Percentiles rank a stretch among this genome's conserved stretches.
phyloP scores from a whole-genome alignment of 2,113 vertebrate species.

The Silurus glanis region DNA sequence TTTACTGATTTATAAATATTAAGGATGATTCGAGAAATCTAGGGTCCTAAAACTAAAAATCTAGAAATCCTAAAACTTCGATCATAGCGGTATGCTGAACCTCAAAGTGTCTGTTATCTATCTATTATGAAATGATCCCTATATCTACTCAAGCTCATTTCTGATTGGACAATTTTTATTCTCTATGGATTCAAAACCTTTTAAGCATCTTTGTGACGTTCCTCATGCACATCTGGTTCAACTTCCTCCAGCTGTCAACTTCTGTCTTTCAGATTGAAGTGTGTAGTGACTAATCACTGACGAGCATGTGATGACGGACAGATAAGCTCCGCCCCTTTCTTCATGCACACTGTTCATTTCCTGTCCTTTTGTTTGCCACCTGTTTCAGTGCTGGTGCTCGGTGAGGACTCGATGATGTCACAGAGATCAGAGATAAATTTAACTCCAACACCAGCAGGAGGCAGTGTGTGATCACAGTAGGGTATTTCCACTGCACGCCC shows the following conservation, averaged over 20 bases:
- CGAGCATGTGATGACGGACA: not conserved
- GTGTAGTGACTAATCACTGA: not conserved
- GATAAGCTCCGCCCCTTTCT: not conserved
- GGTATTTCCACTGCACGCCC: not conserved
- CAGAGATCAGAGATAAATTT: conserved; percentile 35
- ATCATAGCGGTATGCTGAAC: not conserved
- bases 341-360: not conserved
- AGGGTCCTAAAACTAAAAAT: too few species aligned
- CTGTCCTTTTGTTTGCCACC: conserved; percentile 15
- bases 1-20: too few species aligned
- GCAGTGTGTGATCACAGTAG: conserved; percentile 37
- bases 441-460: conserved; percentile 46
- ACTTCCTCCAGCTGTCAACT: not conserved
- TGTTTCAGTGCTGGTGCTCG: not conserved
- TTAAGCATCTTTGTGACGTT: not conserved
- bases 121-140: too few species aligned
- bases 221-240: not conserved
- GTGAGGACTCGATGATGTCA: conserved; percentile 40
- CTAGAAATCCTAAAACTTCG: not conserved
- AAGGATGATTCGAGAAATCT: too few species aligned
- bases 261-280: not conserved
- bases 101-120: not conserved
- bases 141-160: not conserved
- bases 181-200: too few species aligned
- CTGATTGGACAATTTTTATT: not conserved